These are phyloP conservation scores for Trachemys scripta DNA, from an alignment of 2,113 vertebrate genomes.

Conservation along the genomic window DNA sequence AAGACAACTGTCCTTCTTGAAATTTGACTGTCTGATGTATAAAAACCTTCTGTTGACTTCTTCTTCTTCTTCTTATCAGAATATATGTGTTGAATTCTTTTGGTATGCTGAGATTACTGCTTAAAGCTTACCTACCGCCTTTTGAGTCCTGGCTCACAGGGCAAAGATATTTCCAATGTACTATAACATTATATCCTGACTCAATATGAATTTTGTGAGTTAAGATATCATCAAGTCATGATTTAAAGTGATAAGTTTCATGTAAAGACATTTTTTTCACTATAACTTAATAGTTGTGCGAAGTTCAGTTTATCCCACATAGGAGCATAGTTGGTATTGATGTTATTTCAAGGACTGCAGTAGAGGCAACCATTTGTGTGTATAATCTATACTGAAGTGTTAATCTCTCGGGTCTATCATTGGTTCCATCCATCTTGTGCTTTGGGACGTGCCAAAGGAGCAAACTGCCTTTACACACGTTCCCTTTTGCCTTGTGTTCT, in stretches of 20 bases:
- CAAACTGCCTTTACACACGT: not conserved
- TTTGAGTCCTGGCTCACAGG: not conserved
- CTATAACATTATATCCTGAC: not conserved
- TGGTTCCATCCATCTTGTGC: conserved; percentile 20
- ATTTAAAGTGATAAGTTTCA: not conserved
- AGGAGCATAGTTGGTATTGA: not conserved
- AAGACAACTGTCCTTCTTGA: not conserved
- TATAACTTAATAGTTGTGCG: not conserved
- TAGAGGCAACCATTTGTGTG: not conserved
- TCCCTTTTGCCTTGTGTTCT: conserved; percentile 10
- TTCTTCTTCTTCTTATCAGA: not conserved
- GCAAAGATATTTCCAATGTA: not conserved
- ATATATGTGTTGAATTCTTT: not conserved
- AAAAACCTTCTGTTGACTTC: not conserved
- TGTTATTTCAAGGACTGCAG: not conserved
- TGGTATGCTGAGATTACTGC: not conserved
- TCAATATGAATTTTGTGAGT: not conserved
- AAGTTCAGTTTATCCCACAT: not conserved
- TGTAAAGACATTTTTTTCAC: not conserved
- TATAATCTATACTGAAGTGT: not conserved
- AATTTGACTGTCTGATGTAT: not conserved
- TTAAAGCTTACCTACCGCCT: not conserved
- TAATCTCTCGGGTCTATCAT: conserved; percentile 27
- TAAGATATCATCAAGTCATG: not conserved
- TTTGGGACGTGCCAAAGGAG: not conserved